Base-by-base conservation (phyloP, 2,113 vertebrate species). In the Hyperoodon ampullatus region DNA sequence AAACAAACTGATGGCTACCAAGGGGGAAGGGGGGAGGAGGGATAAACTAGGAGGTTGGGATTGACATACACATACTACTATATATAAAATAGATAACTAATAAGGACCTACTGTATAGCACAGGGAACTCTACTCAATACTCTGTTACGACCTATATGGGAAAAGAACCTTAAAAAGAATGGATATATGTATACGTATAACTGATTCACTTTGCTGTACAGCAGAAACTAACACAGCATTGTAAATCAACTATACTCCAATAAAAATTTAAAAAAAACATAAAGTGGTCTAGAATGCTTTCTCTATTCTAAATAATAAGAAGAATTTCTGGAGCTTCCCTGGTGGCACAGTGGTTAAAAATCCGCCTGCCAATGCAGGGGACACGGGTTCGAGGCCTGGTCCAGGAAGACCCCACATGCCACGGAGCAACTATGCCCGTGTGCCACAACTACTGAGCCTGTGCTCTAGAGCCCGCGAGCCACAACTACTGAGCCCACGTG, bases 161-260 rank as follows among this genome's bases (percentile, higher is more conserved):
- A 1, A 75, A 75, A 47, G 26, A 75, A 19, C 5, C 26, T 30
- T 30, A 75, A 33, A 75, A 19, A 10, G 42, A 19, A 28, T 30
- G 47, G 72, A 33, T 18, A 30, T 0, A 16, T 0, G 0, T 47
- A 5, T 30, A 47, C 44, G 0, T 47, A 19, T 47, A 47, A 75
- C 15, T 50, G 44, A 50, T 19, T 77, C 28, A 77, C 74, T 53
- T 77, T 21, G 74, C 30, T 50, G 74, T 33, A 50, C 16, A 50
- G 26, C 44, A 50, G 72, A 50, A 19, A 33, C 42, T 19, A 50
- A 42, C 28, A 50, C 15, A 50, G 18, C 15, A 11, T 39, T 50
- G 44, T 47, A 75, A 75, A 75, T 75, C 72, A 75, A 33, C 44
- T 75, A 39, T 39, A 39, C 39, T 39, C 39, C 39, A 39, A 39